Percentiles rank a stretch among this genome's conserved stretches.
These are phyloP conservation scores for Manduca sexta DNA, from an alignment of 1,140 invertebrate species.

Conservation along the genomic window DNA sequence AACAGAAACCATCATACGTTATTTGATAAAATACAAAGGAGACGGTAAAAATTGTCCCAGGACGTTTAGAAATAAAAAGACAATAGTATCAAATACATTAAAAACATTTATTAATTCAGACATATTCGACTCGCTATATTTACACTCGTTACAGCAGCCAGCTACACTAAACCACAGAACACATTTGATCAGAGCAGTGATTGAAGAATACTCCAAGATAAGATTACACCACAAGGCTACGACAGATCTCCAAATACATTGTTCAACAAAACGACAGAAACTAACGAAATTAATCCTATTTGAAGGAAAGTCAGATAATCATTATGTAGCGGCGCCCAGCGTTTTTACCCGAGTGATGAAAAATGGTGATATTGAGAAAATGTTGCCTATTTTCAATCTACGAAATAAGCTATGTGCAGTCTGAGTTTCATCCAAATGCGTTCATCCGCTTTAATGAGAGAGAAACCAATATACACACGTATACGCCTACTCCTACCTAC, in stretches of 20 bases:
- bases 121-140: constrained; percentile 1
- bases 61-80: background rate
- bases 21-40: background rate
- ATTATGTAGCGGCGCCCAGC: too few species aligned
- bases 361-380: too few species aligned
- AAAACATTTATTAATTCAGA: constrained; percentile 5
- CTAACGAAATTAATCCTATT: constrained; percentile 4
- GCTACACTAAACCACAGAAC: constrained; percentile 6
- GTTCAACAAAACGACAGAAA: background rate
- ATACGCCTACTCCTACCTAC: too few species aligned
- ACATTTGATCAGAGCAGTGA: constrained; percentile 16
- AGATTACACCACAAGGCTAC: constrained; percentile 10
- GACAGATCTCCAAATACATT: constrained; percentile 1
- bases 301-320: background rate
- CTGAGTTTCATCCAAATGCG: too few species aligned
- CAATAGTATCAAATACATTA: background rate
- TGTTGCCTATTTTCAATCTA: too few species aligned
- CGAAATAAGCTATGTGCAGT: too few species aligned
- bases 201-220: constrained; percentile 15
- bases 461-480: too few species aligned
- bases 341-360: too few species aligned
- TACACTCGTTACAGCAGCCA: constrained; percentile 8
- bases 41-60: background rate
- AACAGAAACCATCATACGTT: constrained; percentile 3
- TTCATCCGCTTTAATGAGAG: too few species aligned